phyloP scores from a whole-genome alignment of 2,888 invertebrate genomes.

The Agrochola circellaris region DNA sequence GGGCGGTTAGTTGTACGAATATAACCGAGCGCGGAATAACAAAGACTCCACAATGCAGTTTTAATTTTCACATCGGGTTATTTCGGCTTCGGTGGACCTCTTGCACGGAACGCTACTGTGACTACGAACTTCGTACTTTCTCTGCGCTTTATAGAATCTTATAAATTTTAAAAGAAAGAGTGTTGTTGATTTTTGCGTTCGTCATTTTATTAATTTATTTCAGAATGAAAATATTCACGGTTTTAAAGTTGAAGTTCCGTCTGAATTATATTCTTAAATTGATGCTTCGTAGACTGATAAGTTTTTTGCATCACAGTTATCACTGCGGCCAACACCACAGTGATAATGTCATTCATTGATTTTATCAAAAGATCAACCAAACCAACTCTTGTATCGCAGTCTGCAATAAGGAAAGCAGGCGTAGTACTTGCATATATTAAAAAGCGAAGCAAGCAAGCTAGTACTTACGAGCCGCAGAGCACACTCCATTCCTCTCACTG shows the following conservation, averaged over 20 bases:
- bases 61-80: constrained; percentile 73
- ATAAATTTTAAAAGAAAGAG: not conserved
- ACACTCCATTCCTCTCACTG: not conserved
- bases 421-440: not conserved
- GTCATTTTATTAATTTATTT: not conserved
- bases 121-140: constrained; percentile 35
- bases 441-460: not conserved
- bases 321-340: not conserved
- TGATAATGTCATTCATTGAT: not conserved
- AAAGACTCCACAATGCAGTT: constrained; percentile 68
- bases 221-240: not conserved
- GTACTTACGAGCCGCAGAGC: not conserved
- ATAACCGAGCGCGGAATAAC: constrained; percentile 60
- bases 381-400: not conserved
- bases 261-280: not conserved
- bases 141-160: not conserved
- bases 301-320: not conserved
- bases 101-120: constrained; percentile 40
- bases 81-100: constrained; percentile 70
- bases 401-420: not conserved
- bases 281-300: not conserved
- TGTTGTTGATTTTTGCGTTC: not conserved
- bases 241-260: not conserved
- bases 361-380: not conserved
- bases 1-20: constrained; percentile 60